phyloP scores from a whole-genome alignment of 2,888 invertebrate genomes.

The Minunthozetes semirufus region DNA sequence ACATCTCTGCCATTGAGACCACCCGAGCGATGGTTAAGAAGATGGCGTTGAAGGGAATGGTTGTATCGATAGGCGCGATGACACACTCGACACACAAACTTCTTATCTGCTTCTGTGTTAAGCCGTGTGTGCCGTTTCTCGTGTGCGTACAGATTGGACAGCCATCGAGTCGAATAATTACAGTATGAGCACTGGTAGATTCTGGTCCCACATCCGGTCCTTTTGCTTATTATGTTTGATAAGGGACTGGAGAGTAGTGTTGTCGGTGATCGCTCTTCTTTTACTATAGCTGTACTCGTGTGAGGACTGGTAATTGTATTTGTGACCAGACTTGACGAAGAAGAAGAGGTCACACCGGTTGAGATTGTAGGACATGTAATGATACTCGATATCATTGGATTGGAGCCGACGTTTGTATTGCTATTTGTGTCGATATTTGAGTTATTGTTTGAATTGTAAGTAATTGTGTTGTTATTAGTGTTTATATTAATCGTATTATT shows the following conservation, averaged over 20 bases:
- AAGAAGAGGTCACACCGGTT: constrained; percentile 5
- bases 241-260: neutral
- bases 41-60: constrained; percentile 46
- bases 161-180: constrained; percentile 77
- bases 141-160: constrained; percentile 84
- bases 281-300: neutral
- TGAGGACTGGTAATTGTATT: neutral
- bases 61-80: constrained; percentile 47
- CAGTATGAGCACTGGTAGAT: constrained; percentile 84
- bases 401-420: neutral
- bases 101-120: constrained; percentile 44
- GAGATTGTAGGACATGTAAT: constrained; percentile 21
- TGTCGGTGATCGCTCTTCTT: constrained; percentile 13
- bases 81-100: constrained; percentile 47
- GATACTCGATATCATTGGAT: constrained; percentile 1
- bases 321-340: neutral
- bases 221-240: constrained; percentile 11
- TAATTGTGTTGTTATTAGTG: constrained; percentile 29
- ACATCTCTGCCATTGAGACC: constrained; percentile 13
- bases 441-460: neutral
- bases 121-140: constrained; percentile 67
- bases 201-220: constrained; percentile 51
- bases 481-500: constrained; percentile 29
- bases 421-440: neutral
- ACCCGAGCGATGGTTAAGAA: constrained; percentile 45